A percentile compares a stretch with the other conserved stretches of the same genome.
These are phyloP conservation scores for Petrocephalus schoutedeni DNA, from an alignment of 2,797 vertebrate genomes.

Conservation along the genomic window DNA sequence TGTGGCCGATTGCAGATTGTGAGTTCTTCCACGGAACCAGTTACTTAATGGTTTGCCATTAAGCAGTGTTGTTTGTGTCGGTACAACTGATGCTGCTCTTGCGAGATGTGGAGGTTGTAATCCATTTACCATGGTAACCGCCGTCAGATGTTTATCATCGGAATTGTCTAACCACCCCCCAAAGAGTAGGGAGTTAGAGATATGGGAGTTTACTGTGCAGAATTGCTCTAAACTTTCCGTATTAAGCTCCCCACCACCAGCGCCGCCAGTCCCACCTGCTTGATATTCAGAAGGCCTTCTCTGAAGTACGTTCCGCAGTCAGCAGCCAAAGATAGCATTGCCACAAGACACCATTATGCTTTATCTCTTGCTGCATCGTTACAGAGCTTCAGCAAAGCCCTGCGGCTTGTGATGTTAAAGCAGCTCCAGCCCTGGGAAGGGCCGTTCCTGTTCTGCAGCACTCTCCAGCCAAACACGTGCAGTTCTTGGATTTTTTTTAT, in stretches of 20 bases:
- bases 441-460: neutral
- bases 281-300: neutral
- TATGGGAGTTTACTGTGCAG: neutral
- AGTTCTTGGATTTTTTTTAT: neutral
- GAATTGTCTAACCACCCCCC: neutral
- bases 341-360: neutral
- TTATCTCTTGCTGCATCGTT: neutral
- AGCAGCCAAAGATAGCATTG: neutral
- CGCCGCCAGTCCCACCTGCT: neutral
- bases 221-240: neutral
- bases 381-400: neutral
- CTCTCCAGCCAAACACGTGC: neutral
- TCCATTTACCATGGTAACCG: neutral
- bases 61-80: neutral
- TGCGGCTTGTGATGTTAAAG: neutral
- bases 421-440: neutral
- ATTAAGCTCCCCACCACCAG: neutral
- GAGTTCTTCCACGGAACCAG: neutral
- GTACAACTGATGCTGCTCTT: neutral
- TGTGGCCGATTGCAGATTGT: neutral
- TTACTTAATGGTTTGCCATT: neutral
- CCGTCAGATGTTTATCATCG: neutral
- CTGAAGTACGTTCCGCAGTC: neutral
- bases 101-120: neutral
- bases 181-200: neutral